A percentile compares a stretch with the other conserved stretches of the same genome.
Evolutionary conservation across 2,888 invertebrate species (phyloP).

Genomic region (Cantharis rufa): DNA sequence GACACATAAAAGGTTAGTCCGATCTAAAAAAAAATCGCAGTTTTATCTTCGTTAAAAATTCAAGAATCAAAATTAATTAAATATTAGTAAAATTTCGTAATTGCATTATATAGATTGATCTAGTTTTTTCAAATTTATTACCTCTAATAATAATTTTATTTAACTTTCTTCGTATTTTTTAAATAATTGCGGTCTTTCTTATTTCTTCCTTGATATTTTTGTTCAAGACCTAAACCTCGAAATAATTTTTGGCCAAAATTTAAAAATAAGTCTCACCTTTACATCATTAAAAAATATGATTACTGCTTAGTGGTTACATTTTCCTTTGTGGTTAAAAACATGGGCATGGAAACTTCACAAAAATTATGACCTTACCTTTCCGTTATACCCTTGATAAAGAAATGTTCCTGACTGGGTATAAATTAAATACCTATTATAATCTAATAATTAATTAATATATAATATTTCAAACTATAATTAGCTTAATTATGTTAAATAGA

Average conservation of each 20-base stretch:
- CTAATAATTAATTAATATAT: background rate
- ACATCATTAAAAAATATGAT: background rate
- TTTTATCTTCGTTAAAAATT: background rate
- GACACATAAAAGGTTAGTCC: background rate
- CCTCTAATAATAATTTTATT: no score
- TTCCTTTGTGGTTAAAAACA: no score
- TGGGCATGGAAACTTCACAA: background rate
- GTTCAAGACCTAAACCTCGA: no score
- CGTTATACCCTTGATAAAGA: background rate
- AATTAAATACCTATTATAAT: background rate
- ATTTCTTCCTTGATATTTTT: no score
- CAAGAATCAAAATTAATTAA: no score
- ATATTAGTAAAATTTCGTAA: no score
- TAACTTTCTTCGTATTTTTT: no score
- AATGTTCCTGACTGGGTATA: background rate
- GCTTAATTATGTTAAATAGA: background rate
- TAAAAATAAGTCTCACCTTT: background rate
- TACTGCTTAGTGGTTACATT: no score
- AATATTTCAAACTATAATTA: background rate
- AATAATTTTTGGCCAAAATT: background rate
- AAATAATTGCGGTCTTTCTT: no score
- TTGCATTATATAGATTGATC: no score
- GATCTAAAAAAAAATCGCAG: background rate
- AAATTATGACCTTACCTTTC: background rate
- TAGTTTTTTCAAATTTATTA: no score